Evolutionary conservation across 1,140 invertebrate genomes (phyloP), one percentile per base, ranked within the genome.

Genomic region (Ceratosolen fusciceps): DNA sequence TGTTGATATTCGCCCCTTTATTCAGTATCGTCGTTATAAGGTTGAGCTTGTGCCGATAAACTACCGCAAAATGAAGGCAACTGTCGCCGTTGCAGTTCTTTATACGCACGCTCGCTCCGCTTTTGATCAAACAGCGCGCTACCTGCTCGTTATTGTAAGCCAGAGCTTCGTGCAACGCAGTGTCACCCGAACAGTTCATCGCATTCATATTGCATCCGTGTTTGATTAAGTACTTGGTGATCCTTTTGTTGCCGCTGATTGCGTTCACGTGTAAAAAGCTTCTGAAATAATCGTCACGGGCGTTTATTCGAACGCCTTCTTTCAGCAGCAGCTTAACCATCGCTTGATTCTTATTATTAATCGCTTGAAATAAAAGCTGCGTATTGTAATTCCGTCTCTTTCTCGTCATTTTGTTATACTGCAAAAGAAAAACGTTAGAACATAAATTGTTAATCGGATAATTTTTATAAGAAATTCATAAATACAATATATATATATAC

Each of bases 251-350:
- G n/a, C 71, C 71, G 12, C 31, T 73, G 8, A 58, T 39, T 26
- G 71, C 71, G 19, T 73, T 73, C 9, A 56, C 49, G 16, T 73
- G 71, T 4, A 37, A 24, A 10, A 73, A 58, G 4, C 16, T 73
- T 39, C 31, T 16, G 7, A 14, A n/a, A 14, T 37, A 24, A 21
- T 73, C 39, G 16, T 73, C 71, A 2, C 54, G 54, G 39, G 71
- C 54, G 9, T 58, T 58, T 37, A 73, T 58, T 16, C 54, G 71
- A 1, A 73, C 71, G 39, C 71, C 49, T 47, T 58, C 31, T 58
- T 58, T 58, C 0, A 73, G 24, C 21, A 58, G 26, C 1, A 47
- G 21, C 24, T 58, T 58, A 1, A 73, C 34, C 54, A 39, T 58
- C 8, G 29, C 1, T 3, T 24, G 1, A 3, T 73, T 73, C 9